phyloP scores from a whole-genome alignment of 2,797 vertebrate species.

The Neostethus bicornis region DNA sequence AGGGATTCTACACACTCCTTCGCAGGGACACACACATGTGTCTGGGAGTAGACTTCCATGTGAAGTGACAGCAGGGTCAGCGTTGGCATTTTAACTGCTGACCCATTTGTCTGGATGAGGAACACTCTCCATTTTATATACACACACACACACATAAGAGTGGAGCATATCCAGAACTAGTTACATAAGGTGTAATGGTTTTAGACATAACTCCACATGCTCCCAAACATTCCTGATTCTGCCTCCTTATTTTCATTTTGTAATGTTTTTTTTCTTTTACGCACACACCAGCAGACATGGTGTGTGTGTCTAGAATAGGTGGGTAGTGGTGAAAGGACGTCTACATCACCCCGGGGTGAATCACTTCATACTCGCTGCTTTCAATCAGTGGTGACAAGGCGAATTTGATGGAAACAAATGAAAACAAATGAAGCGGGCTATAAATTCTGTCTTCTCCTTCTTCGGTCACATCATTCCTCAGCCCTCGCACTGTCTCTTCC shows the following conservation, averaged over 20 bases:
- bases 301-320: conserved; percentile 9
- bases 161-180: neutral
- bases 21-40: conserved; percentile 3
- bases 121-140: conserved; percentile 24
- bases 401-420: conserved; percentile 47
- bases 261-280: neutral
- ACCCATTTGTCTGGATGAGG: conserved; percentile 58
- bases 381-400: conserved; percentile 53
- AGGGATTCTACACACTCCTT: conserved; percentile 2
- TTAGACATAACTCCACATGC: neutral
- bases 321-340: conserved; percentile 8
- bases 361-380: conserved; percentile 39
- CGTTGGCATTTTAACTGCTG: conserved; percentile 66
- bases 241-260: neutral
- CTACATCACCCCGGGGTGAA: conserved; percentile 46
- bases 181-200: neutral
- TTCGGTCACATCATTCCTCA: no score
- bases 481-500: no score
- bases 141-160: conserved; percentile 11
- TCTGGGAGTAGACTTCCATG: conserved; percentile 41
- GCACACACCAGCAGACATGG: conserved; percentile 1
- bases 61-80: conserved; percentile 66
- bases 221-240: no score
- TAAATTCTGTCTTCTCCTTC: no score
- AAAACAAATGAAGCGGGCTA: conserved; percentile 35